Evolutionary conservation across 2,888 invertebrate species (phyloP), one percentile per base, ranked within the genome.

Genomic region (Hydraecia micacea): DNA sequence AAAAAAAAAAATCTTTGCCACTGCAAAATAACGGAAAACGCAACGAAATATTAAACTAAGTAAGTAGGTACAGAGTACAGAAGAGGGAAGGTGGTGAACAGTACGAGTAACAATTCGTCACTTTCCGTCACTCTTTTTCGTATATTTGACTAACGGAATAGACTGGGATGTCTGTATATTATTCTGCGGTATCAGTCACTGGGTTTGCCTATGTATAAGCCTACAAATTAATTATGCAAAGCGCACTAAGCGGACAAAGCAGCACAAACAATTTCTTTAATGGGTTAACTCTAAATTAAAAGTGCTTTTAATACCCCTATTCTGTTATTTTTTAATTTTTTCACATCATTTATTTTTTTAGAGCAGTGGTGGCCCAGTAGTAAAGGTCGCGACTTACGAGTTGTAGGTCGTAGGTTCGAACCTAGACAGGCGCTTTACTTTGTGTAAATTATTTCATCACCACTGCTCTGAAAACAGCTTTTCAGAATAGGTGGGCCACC

Each of bases 181-280:
- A 39, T n/a, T 28, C n/a, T 76, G 9, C 18, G 11, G 25, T 28
- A 63, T 39, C 55, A 63, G 60, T 32, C 28, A 74, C 49, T 8
- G 68, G 21, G 73, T 32, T 49, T n/a, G 66, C 68, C 18, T 0
- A 15, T 28, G 9, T 58, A 21, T 62, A 86, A 60, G 81, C 89
- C 82, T 80, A 86, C 78, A 75, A 86, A 86, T 88, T 86, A 87
- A 88, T 89, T 89, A 89, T 79, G 79, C 78, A 83, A 89, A 86
- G 72, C 72, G 71, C 66, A 32, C 72, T 69, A 62, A 71, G 28
- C 55, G 66, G 68, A 78, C 77, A 77, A 80, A 83, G 79, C 58
- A 73, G 4, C n/a, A 83, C 52, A 82, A 80, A 79, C 88, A 89
- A 86, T 88, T 80, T 9, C 9, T 82, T 55, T 89, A 88, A 88